Conservation (phyloP, 2,113 vertebrate species). For the Sylvietta virens region DNA sequence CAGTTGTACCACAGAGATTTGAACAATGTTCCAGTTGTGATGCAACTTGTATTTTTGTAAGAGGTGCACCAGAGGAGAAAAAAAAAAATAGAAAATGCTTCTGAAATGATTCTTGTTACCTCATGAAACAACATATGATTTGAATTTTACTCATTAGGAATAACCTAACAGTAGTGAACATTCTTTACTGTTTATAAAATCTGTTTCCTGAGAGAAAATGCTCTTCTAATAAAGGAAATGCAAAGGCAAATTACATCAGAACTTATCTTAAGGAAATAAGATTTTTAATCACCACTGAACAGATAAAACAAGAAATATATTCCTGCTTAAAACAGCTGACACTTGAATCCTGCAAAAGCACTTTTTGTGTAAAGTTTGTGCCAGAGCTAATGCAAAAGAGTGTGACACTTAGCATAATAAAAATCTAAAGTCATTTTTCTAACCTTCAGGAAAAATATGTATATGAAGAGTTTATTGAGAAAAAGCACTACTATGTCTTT, state of each 20-base stretch:
- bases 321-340: neutral
- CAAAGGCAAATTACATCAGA: neutral
- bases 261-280: neutral
- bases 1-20: neutral
- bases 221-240: neutral
- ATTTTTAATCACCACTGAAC: neutral
- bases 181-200: neutral
- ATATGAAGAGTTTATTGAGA: neutral
- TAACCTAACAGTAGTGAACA: neutral
- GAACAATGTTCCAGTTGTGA: neutral
- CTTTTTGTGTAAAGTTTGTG: neutral
- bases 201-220: neutral
- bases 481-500: neutral
- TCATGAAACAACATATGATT: neutral
- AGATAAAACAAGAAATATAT: neutral
- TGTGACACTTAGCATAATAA: neutral
- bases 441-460: neutral
- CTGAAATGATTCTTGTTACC: neutral
- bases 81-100: neutral
- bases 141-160: neutral
- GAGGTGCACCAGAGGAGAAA: neutral
- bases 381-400: rapidly evolving
- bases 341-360: neutral
- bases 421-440: neutral
- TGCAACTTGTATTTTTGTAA: neutral